phyloP scores from a whole-genome alignment of 2,113 vertebrate genomes.

The Muntiacus reevesi region DNA sequence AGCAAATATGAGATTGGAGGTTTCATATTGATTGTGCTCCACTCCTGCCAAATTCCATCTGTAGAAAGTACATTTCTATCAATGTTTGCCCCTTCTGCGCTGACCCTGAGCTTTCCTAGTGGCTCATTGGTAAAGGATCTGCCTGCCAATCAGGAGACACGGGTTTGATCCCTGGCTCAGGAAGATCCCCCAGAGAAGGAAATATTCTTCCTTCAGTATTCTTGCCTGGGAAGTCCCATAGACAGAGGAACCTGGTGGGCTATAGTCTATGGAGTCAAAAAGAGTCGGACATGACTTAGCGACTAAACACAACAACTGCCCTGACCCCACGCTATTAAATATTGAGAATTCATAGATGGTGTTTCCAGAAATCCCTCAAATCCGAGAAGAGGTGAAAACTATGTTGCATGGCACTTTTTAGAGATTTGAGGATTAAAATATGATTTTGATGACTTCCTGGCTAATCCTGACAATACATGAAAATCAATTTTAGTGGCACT shows the following conservation, averaged over 20 bases:
- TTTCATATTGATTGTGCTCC: neutral
- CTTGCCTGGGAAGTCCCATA: neutral
- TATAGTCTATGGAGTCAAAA: neutral
- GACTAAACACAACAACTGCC: neutral
- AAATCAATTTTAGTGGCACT: neutral
- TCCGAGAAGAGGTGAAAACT: neutral
- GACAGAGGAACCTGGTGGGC: neutral
- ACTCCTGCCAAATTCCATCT: neutral
- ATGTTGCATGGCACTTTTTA: neutral
- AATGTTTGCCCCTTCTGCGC: neutral
- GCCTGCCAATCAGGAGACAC: neutral
- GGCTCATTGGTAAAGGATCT: neutral
- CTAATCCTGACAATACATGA: neutral
- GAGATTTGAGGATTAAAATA: neutral
- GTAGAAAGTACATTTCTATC: constrained; percentile 24
- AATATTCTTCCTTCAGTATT: neutral
- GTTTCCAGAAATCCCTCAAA: neutral
- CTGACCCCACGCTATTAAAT: neutral
- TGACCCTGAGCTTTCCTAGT: neutral
- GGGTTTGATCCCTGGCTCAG: neutral
- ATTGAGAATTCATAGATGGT: neutral
- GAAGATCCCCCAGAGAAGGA: neutral
- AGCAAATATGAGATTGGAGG: constrained; percentile 47
- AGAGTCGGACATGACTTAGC: neutral
- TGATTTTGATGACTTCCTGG: neutral